Evolutionary conservation across 2,888 invertebrate species (phyloP).

Genomic region (Aphodius granarius): DNA sequence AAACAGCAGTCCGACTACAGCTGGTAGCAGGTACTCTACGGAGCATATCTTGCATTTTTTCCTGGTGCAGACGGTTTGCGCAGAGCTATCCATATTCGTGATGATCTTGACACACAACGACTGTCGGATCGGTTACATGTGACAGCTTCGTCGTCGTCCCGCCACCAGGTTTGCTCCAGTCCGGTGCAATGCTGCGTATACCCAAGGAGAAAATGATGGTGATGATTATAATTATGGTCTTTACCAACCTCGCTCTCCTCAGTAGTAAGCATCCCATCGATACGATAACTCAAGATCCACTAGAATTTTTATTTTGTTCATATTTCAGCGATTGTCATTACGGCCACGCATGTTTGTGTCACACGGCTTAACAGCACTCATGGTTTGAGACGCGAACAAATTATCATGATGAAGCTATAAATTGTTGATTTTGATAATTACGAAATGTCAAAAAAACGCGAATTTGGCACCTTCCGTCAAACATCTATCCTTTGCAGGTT

Average conservation of each 20-base stretch:
- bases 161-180: conserved; percentile 1
- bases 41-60: not conserved
- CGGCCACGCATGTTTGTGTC: not conserved
- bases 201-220: not conserved
- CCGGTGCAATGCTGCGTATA: not conserved
- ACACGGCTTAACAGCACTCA: too few species aligned
- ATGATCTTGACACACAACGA: not conserved
- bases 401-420: too few species aligned
- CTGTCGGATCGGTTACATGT: not conserved
- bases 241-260: not conserved
- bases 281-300: not conserved
- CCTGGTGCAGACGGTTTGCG: not conserved
- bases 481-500: too few species aligned
- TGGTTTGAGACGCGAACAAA: too few species aligned
- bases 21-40: not conserved
- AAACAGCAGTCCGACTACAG: conserved; percentile 13
- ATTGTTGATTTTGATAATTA: too few species aligned
- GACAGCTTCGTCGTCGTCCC: not conserved
- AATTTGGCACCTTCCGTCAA: too few species aligned
- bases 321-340: not conserved
- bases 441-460: too few species aligned
- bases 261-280: not conserved
- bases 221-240: not conserved
- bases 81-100: not conserved
- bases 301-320: not conserved